Evolutionary conservation across 2,797 vertebrate species (phyloP).

Genomic region (Australoheros facetus): DNA sequence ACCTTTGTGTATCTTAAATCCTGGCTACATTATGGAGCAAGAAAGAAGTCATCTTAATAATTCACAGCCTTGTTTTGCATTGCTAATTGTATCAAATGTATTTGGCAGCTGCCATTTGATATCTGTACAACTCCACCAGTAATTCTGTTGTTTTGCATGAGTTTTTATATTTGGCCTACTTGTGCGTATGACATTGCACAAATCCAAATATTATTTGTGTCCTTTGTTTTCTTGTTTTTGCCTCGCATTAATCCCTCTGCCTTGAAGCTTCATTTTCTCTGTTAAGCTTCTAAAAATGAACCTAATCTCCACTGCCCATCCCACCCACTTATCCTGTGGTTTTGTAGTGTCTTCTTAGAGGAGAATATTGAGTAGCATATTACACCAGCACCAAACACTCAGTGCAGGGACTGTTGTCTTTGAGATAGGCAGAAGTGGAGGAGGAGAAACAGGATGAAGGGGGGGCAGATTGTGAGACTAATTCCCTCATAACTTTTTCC

Average conservation of each 20-base stretch:
- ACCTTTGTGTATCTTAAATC: slow-evolving; percentile 2
- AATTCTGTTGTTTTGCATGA: slow-evolving; percentile 57
- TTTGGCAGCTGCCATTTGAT: slow-evolving; percentile 42
- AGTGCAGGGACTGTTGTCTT: slow-evolving; percentile 62
- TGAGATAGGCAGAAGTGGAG: slow-evolving; percentile 55
- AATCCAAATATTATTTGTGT: slow-evolving; percentile 50
- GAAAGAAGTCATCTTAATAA: neutral
- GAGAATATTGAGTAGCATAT: slow-evolving; percentile 29
- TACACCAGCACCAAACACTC: slow-evolving; percentile 20
- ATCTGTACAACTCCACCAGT: slow-evolving; percentile 33
- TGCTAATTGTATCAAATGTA: slow-evolving; percentile 22
- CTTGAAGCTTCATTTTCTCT: slow-evolving; percentile 14
- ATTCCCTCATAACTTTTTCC: slow-evolving; percentile 54
- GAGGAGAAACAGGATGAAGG: neutral
- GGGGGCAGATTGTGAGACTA: slow-evolving; percentile 60
- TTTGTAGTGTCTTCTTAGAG: slow-evolving; percentile 4
- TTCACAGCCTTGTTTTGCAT: slow-evolving; percentile 3
- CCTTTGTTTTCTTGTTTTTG: slow-evolving; percentile 35
- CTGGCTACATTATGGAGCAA: neutral
- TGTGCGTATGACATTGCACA: slow-evolving; percentile 39
- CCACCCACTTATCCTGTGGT: slow-evolving; percentile 27
- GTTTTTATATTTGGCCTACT: slow-evolving; percentile 41
- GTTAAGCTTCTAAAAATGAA: slow-evolving; percentile 60
- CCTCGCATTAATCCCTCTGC: slow-evolving; percentile 46
- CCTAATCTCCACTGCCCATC: slow-evolving; percentile 53